A percentile compares a stretch with the other conserved stretches of the same genome.
Evolutionary conservation across 2,113 vertebrate species (phyloP).

Genomic region (Hipposideros armiger): DNA sequence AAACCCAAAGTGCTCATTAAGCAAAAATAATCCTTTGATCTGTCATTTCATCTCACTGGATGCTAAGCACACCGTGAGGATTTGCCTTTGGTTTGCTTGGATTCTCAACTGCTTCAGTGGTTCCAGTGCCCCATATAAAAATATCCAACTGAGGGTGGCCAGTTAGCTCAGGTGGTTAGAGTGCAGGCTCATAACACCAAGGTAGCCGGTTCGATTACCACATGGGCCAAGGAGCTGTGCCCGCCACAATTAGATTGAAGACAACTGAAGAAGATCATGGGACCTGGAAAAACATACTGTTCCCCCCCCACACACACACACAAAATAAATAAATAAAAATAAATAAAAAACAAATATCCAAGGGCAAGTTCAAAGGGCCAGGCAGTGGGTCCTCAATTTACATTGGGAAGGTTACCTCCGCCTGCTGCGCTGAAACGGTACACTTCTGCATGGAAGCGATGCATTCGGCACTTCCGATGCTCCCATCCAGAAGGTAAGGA

Average conservation of each 20-base stretch:
- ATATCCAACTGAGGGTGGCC: background rate
- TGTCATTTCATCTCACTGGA: slow-evolving; percentile 59
- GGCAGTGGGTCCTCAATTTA: rapidly evolving
- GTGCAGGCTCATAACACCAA: no score
- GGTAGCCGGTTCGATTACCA: no score
- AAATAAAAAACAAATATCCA: no score
- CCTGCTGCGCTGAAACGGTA: background rate
- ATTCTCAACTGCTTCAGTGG: background rate
- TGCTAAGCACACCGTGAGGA: background rate
- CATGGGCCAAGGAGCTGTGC: no score
- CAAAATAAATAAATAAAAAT: no score
- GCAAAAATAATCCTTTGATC: slow-evolving; percentile 64
- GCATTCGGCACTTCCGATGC: rapidly evolving
- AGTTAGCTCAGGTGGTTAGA: no score
- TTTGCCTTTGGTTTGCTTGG: background rate
- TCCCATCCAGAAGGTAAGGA: background rate
- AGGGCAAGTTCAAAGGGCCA: background rate
- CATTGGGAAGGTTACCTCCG: background rate
- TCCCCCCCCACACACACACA: no score
- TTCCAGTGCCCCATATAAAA: background rate
- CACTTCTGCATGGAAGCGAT: background rate
- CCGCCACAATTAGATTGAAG: no score
- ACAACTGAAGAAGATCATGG: no score
- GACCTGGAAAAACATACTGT: no score
- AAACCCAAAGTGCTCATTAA: slow-evolving; percentile 62